phyloP scores from a whole-genome alignment of 2,113 vertebrate species.

The Mus spicilegus region DNA sequence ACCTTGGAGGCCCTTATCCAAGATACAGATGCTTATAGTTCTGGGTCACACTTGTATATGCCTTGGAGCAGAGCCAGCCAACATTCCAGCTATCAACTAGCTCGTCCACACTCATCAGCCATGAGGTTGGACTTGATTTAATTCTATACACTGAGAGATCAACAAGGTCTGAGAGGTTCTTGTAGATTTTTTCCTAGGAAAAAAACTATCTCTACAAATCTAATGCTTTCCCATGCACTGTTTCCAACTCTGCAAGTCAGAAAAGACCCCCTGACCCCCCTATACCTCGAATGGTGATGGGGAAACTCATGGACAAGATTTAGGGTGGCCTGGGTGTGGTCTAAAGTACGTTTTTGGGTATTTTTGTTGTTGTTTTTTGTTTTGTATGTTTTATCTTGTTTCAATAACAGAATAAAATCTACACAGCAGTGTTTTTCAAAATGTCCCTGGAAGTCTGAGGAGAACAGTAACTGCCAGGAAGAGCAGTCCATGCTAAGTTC shows the following conservation, averaged over 20 bases:
- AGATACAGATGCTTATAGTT: constrained; percentile 4
- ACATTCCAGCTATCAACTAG: neutral
- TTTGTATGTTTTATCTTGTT: neutral
- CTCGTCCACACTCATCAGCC: neutral
- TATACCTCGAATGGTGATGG: rapidly evolving
- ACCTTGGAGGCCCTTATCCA: neutral
- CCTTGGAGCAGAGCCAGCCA: neutral
- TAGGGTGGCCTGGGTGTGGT: neutral
- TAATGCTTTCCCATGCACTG: neutral
- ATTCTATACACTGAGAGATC: neutral
- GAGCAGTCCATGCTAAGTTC: neutral
- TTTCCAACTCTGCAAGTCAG: neutral
- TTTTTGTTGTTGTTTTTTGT: neutral
- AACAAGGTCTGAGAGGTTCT: neutral
- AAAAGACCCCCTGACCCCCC: neutral
- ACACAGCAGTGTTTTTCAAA: neutral
- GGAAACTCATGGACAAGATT: neutral
- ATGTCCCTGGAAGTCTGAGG: neutral
- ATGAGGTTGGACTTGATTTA: neutral
- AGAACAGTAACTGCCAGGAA: neutral
- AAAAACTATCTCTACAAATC: neutral
- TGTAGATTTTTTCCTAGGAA: neutral
- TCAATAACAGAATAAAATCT: neutral
- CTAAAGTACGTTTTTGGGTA: neutral
- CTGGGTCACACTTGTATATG: neutral